A percentile compares a stretch with the other conserved stretches of the same genome.
These are phyloP conservation scores for Argya squamiceps DNA, from an alignment of 2,797 vertebrate genomes.

Conservation along the genomic window DNA sequence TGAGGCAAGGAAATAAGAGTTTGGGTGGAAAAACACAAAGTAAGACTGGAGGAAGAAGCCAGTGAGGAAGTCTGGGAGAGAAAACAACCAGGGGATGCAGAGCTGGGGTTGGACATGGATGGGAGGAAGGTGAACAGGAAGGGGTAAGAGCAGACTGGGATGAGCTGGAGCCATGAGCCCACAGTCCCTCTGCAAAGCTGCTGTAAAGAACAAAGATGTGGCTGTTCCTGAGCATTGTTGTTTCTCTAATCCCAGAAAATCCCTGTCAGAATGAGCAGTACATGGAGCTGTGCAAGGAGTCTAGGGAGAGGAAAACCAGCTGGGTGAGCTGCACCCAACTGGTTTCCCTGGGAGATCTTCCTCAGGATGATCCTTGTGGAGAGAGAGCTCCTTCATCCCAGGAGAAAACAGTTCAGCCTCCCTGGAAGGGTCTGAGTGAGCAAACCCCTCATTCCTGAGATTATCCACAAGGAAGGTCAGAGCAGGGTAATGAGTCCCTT, in stretches of 20 bases:
- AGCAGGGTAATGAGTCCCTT: neutral
- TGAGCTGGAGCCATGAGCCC: neutral
- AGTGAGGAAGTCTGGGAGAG: neutral
- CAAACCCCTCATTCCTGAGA: neutral
- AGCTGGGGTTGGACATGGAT: neutral
- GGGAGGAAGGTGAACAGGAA: neutral
- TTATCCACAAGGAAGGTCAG: neutral
- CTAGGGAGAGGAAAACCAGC: neutral
- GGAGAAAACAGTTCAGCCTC: neutral
- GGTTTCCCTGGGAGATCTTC: neutral
- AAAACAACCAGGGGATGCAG: neutral
- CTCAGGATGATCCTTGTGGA: neutral
- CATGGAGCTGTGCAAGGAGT: neutral
- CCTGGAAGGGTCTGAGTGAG: neutral
- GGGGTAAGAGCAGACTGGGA: neutral
- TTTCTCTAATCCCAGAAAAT: neutral
- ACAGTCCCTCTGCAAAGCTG: neutral
- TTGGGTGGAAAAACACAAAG: neutral
- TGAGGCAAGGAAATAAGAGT: neutral
- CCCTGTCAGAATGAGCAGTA: neutral
- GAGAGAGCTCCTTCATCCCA: neutral
- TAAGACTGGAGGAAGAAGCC: neutral
- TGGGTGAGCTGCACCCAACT: neutral
- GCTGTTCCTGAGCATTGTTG: fast-evolving
- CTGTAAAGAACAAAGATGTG: neutral